A percentile compares a stretch with the other conserved stretches of the same genome.
phyloP scores from a whole-genome alignment of 2,888 invertebrate genomes.

The Flexamia atlantica region DNA sequence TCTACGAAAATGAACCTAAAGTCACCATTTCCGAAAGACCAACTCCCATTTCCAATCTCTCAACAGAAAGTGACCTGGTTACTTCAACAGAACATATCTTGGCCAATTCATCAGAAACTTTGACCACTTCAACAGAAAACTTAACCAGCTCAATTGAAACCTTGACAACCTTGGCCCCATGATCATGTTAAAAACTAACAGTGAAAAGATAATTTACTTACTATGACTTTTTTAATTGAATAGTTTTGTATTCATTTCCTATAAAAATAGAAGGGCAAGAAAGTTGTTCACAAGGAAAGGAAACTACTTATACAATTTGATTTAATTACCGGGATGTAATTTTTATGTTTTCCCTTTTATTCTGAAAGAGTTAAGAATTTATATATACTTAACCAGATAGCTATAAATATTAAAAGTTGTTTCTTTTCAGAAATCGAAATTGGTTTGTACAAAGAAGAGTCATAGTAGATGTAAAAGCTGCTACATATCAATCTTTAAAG shows the following conservation, averaged over 20 bases:
- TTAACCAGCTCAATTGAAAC: neutral
- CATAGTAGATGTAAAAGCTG: neutral
- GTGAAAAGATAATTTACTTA: neutral
- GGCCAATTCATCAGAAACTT: neutral
- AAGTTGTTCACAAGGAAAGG: no score
- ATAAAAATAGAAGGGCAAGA: no score
- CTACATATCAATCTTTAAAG: neutral
- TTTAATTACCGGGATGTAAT: no score
- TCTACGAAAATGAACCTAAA: neutral
- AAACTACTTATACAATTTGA: no score
- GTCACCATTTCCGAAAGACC: neutral
- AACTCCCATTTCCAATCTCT: neutral
- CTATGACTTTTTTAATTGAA: neutral
- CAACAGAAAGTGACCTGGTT: neutral
- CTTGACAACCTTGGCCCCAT: no score
- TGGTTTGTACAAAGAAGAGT: no score
- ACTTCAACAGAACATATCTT: constrained; percentile 3
- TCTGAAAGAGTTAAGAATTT: no score
- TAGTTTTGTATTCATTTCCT: no score
- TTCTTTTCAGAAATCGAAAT: no score
- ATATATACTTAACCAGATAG: no score
- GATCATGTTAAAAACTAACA: neutral
- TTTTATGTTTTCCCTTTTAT: no score
- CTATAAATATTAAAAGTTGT: no score
- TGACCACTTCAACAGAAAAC: neutral